Percentiles rank a stretch among this genome's conserved stretches.
Evolutionary conservation across 2,113 vertebrate genomes (phyloP).

Genomic region (Panurus biarmicus): DNA sequence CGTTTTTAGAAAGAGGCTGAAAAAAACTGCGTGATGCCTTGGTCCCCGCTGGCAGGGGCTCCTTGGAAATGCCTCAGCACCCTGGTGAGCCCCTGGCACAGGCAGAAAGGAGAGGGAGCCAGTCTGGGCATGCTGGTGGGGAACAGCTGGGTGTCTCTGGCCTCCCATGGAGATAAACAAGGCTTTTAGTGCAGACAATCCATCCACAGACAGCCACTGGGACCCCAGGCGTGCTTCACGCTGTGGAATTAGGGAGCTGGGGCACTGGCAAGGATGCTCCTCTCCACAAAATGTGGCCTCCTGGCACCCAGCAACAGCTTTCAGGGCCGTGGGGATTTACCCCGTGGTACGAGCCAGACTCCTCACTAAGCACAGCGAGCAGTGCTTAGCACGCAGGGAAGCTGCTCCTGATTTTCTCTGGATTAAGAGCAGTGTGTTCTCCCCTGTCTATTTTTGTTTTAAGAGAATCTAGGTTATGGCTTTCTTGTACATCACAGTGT

Average conservation of each 20-base stretch:
- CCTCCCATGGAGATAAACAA: not conserved
- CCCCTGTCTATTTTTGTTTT: not conserved
- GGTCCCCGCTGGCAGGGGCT: not conserved
- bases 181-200: not conserved
- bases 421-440: not conserved
- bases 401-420: not conserved
- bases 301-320: not conserved
- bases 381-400: not conserved
- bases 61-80: not conserved
- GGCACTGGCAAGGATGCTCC: not conserved
- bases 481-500: not conserved
- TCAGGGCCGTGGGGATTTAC: not conserved
- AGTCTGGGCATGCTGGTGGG: not conserved
- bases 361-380: accelerated
- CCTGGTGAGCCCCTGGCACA: not conserved
- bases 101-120: not conserved
- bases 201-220: not conserved
- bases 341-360: accelerated
- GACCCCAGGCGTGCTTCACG: not conserved
- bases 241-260: not conserved
- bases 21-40: not conserved
- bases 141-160: not conserved
- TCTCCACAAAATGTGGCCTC: not conserved
- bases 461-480: slow-evolving; percentile 10
- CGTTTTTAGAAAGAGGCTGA: not conserved